These are phyloP conservation scores for Tachina lurida DNA, from an alignment of 2,888 invertebrate species.

Conservation along the genomic window DNA sequence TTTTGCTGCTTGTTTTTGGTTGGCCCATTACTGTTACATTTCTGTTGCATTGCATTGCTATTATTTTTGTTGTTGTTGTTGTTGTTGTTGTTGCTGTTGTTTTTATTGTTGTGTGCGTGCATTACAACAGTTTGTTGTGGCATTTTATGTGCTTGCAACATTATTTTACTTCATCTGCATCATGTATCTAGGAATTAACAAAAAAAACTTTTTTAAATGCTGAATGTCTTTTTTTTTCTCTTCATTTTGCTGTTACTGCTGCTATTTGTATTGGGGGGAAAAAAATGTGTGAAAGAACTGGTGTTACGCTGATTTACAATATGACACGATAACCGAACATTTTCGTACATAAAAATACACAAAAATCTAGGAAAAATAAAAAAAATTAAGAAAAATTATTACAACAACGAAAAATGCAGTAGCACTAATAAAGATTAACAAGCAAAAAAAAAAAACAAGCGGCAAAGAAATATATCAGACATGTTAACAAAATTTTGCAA, in stretches of 20 bases:
- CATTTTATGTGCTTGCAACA: constrained; percentile 65
- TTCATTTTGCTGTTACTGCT: background rate
- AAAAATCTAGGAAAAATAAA: constrained; percentile 51
- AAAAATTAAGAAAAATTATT: constrained; percentile 45
- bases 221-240: constrained; percentile 32
- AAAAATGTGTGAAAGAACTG: constrained; percentile 69
- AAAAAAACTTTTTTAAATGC: constrained; percentile 46
- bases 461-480: constrained; percentile 61
- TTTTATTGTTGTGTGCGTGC: constrained; percentile 61
- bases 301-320: constrained; percentile 72
- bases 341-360: constrained; percentile 74
- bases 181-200: constrained; percentile 47
- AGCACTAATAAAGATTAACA: constrained; percentile 65
- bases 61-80: background rate
- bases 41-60: background rate
- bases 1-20: constrained; percentile 54
- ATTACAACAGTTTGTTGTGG: constrained; percentile 68
- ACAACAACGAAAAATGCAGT: constrained; percentile 58
- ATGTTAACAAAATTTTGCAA: constrained; percentile 65
- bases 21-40: constrained; percentile 62
- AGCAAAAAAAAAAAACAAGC: constrained; percentile 44
- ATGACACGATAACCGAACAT: constrained; percentile 72
- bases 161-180: constrained; percentile 65
- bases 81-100: background rate
- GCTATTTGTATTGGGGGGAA: constrained; percentile 40